Percentiles rank a stretch among this genome's conserved stretches.
These are phyloP conservation scores for Parthenolecanium corni DNA, from an alignment of 2,888 invertebrate genomes.

Conservation along the genomic window DNA sequence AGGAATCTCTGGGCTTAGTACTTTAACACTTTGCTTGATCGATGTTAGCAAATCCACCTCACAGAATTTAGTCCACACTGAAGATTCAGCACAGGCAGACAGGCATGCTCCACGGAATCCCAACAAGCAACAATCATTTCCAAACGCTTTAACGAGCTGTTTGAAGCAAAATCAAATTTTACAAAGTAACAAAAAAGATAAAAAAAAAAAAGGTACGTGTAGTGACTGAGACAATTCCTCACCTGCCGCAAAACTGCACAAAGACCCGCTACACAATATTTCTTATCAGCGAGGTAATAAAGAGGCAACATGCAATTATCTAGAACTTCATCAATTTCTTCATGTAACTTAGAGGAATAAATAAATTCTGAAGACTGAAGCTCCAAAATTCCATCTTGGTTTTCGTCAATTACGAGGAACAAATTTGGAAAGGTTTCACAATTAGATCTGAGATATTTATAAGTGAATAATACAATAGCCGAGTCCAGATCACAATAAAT, in stretches of 20 bases:
- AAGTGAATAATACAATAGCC: slow-evolving; percentile 49
- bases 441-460: slow-evolving; percentile 44
- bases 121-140: slow-evolving; percentile 46
- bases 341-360: slow-evolving; percentile 37
- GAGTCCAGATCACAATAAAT: slow-evolving; percentile 49
- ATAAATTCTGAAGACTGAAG: slow-evolving; percentile 38
- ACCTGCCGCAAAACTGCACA: slow-evolving; percentile 59
- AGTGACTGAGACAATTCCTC: background rate
- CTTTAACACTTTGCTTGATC: slow-evolving; percentile 38
- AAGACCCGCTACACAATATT: slow-evolving; percentile 60
- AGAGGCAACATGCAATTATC: slow-evolving; percentile 31
- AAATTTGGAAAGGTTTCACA: slow-evolving; percentile 31
- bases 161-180: background rate
- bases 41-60: slow-evolving; percentile 47
- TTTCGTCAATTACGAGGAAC: slow-evolving; percentile 30
- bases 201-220: background rate
- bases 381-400: slow-evolving; percentile 35
- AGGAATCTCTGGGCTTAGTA: slow-evolving; percentile 45
- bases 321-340: slow-evolving; percentile 39
- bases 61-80: slow-evolving; percentile 85
- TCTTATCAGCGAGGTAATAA: slow-evolving; percentile 39
- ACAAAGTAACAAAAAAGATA: background rate
- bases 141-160: slow-evolving; percentile 34
- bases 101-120: slow-evolving; percentile 72
- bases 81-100: slow-evolving; percentile 69